Evolutionary conservation across 2,113 vertebrate species (phyloP), one percentile per base, ranked within the genome.

Genomic region (Coregonus clupeaformis): DNA sequence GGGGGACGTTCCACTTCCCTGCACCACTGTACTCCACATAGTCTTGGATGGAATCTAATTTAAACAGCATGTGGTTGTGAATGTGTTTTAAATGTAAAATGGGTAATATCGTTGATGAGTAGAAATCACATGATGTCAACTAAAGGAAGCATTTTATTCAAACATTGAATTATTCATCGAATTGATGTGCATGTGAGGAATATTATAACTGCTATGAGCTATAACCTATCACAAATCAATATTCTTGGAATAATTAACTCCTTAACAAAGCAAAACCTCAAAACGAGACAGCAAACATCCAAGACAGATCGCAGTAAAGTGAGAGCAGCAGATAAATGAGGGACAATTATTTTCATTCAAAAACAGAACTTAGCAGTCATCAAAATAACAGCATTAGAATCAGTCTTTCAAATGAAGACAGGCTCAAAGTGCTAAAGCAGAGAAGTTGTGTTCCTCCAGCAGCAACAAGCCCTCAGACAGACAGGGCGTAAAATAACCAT

Each of bases 341-440:
- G 27, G 63, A 30, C 64, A n/a, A 67, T 67, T 32, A 67, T 67
- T 67, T 78, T 78, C 75, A 79, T 73, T 86, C 76, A 69, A 81
- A 86, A 86, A 82, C 25, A n/a, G 86, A 85, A 82, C 14, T 49
- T 30, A 57, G 76, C 82, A 84, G 76, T 84, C 74, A 73, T 75
- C 81, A 80, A 78, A 81, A 80, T 84, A 71, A 70, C 77, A 11
- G 7, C 60, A 73, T 75, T 77, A 80, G 72, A 66, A 74, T 82
- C 60, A 73, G 80, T 74, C 79, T 85, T 81, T 82, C 16, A 64
- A 66, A 62, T 20, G 80, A 42, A 12, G 77, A 30, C 42, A 83
- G 84, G 83, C 86, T 83, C 77, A 74, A 74, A 85, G 83, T 82
- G 85, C 76, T 83, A 76, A 89, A 88, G 87, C 87, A 89, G 84